Conservation (phyloP, 2,888 invertebrate species). For the Vesta saturnalis region DNA sequence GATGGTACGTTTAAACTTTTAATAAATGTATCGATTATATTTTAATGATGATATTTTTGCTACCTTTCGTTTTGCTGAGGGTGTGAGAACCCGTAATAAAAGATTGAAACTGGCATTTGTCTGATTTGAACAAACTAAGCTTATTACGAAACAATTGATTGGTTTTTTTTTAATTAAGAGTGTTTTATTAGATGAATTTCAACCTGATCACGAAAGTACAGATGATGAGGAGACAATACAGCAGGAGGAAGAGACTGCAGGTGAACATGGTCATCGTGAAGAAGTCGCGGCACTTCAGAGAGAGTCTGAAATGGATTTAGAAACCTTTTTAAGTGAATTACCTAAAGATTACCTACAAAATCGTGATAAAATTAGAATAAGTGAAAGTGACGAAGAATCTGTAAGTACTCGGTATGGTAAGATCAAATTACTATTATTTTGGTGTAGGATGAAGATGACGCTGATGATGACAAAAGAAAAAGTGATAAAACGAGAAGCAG, state of each 20-base stretch:
- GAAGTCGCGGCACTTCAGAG: conserved; percentile 88
- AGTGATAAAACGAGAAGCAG: conserved; percentile 7
- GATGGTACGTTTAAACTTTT: conserved; percentile 60
- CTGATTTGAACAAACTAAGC: too few relatives aligned
- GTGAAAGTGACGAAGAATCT: conserved; percentile 55
- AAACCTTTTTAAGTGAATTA: conserved; percentile 83
- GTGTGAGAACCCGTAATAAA: conserved; percentile 53
- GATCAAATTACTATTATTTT: not conserved
- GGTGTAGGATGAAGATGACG: conserved; percentile 16
- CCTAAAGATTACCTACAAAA: conserved; percentile 84
- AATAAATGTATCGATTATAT: not conserved
- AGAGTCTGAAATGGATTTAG: conserved; percentile 89
- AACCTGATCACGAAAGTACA: conserved; percentile 79
- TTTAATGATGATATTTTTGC: conserved; percentile 44
- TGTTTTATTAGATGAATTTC: conserved; percentile 90
- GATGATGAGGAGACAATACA: conserved; percentile 96
- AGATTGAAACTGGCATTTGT: conserved; percentile 49
- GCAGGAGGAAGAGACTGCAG: conserved; percentile 75
- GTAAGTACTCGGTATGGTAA: conserved; percentile 33
- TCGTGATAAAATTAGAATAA: conserved; percentile 67
- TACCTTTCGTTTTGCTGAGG: conserved; percentile 42
- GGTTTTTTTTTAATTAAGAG: too few relatives aligned
- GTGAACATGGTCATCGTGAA: conserved; percentile 64
- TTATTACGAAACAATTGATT: too few relatives aligned
- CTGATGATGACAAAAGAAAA: conserved; percentile 36